Base-by-base conservation (phyloP, 2,888 invertebrate species). In the Hipparchia semele region DNA sequence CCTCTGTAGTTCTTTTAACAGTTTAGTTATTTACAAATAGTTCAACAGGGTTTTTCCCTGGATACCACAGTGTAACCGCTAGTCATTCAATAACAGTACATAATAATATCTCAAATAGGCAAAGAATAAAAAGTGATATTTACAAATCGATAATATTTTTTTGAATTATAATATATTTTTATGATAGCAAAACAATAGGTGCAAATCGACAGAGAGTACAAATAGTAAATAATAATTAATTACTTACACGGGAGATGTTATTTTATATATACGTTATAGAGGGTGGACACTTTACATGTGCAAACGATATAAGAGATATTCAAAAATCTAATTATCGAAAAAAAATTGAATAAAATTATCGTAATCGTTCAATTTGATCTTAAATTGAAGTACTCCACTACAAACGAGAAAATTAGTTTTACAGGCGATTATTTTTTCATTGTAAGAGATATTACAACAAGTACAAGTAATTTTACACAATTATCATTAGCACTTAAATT, bases 51-150 rank as follows among this genome's bases (percentile, higher is more conserved):
- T 4, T 61, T 46, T 13, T 69, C 60, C 45, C 69, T 39, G 39
- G 39, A 39, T 66, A 54, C 68, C 70, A 74, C 68, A 74, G 54
- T 76, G 62, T 76, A 75, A 79, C 85, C 87, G 84, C 91, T 92
- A 92, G 91, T 92, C 91, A 92, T 88, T 83, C 86, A 87, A 88
- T 84, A 89, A 86, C 87, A 89, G 87, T 87, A 85, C 83, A 81
- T 68, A 79, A 82, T 68, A 60, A 6, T 84, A 83, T 84, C 85
- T 87, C 86, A 87, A 87, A 87, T 87, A 87, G 81, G 80, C 83
- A 64, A 71, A 75, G 66, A 74, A 70, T 56, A 68, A 60, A n/a
- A 78, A 72, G 74, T 74, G 75, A 77, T 76, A 74, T 74, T 77
- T 77, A 71, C 58, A 58, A 60, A 65, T 64, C 68, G 51, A 51